phyloP scores from a whole-genome alignment of 2,888 invertebrate species.

The Nineta flava region DNA sequence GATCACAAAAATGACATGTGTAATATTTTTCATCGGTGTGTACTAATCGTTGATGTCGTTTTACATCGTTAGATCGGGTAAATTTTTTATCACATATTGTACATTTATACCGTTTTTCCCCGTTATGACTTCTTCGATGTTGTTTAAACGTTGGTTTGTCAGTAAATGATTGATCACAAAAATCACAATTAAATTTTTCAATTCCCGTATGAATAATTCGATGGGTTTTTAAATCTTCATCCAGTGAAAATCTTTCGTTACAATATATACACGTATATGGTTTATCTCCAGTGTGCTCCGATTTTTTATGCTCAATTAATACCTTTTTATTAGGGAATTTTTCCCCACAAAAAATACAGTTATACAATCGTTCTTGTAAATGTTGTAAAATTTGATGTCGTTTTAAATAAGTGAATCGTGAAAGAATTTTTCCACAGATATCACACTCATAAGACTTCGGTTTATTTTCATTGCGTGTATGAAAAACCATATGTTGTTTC shows the following conservation, averaged over 20 bases:
- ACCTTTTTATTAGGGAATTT: background rate
- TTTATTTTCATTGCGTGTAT: background rate
- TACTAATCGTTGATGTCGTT: no score
- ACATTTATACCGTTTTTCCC: background rate
- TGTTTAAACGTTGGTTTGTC: background rate
- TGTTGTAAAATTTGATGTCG: no score
- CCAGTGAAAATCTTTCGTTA: background rate
- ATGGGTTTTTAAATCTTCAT: background rate
- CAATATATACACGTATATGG: background rate
- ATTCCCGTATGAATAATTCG: background rate
- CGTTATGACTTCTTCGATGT: background rate
- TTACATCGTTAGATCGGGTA: background rate
- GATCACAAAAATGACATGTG: background rate
- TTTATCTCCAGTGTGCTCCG: background rate
- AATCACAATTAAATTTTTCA: background rate
- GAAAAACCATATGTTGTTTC: background rate
- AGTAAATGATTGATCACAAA: background rate
- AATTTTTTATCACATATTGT: background rate
- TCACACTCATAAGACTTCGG: background rate
- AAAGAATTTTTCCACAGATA: background rate
- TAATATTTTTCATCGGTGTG: background rate
- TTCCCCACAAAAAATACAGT: no score
- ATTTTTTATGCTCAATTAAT: background rate
- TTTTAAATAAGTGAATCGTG: background rate
- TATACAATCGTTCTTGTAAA: no score